Conservation (phyloP, 1,140 invertebrate genomes). For the Drosophila navojoa region DNA sequence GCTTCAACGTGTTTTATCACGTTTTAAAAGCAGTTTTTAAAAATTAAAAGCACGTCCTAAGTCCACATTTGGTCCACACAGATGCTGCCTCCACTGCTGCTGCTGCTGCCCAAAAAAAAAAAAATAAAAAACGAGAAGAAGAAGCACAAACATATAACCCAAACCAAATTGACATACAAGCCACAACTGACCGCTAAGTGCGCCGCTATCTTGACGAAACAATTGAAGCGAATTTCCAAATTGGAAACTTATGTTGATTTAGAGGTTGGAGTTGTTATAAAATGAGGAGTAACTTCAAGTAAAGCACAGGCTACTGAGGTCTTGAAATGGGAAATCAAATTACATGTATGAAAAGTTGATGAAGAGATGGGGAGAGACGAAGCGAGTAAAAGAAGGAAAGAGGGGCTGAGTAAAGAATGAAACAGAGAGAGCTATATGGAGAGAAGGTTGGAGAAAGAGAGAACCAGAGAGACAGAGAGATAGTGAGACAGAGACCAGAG, state of each 20-base stretch:
- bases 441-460: no score
- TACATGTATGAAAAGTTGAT: no score
- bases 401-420: no score
- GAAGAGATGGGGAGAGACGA: background rate
- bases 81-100: constrained; percentile 40
- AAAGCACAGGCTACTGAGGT: no score
- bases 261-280: no score
- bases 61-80: constrained; percentile 81
- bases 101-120: constrained; percentile 13
- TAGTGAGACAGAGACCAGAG: no score
- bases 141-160: background rate
- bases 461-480: background rate
- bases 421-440: no score
- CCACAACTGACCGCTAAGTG: constrained; percentile 5
- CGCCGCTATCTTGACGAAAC: background rate
- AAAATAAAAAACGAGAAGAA: background rate
- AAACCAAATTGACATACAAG: constrained; percentile 2
- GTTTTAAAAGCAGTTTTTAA: constrained; percentile 82
- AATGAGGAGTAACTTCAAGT: no score
- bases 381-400: no score
- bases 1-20: constrained; percentile 78
- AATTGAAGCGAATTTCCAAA: background rate
- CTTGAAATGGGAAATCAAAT: no score
- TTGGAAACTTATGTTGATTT: no score
- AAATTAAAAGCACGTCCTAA: constrained; percentile 83